These are phyloP conservation scores for Atrina japonica DNA, from an alignment of 2,888 invertebrate genomes.

Conservation along the genomic window DNA sequence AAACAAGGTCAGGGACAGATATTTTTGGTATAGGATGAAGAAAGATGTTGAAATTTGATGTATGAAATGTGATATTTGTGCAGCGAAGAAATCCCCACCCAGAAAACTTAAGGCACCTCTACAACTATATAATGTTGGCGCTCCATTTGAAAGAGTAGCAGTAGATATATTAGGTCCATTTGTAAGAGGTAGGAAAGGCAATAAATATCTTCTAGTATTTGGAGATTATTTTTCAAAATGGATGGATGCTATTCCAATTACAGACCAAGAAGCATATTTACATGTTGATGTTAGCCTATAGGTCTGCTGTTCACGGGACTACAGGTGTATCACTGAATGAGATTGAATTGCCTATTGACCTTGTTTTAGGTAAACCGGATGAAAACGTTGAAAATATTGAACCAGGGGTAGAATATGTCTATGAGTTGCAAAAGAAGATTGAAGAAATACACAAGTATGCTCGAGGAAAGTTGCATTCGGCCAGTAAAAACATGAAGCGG, in stretches of 20 bases:
- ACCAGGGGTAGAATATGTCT: constrained; percentile 5
- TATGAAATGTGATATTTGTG: constrained; percentile 23
- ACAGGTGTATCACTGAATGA: constrained; percentile 6
- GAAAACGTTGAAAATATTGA: not conserved
- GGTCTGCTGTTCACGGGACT: constrained; percentile 18
- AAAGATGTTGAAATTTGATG: constrained; percentile 16
- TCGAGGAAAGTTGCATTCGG: constrained; percentile 24
- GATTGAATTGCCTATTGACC: not conserved
- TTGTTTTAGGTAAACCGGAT: not conserved
- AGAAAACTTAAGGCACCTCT: constrained; percentile 21
- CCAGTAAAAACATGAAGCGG: constrained; percentile 26
- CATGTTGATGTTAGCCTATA: constrained; percentile 21
- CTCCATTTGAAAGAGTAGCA: constrained; percentile 16
- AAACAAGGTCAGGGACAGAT: constrained; percentile 12
- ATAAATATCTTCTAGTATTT: constrained; percentile 44
- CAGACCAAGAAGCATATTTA: constrained; percentile 47
- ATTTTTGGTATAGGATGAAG: constrained; percentile 24
- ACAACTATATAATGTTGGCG: constrained; percentile 30
- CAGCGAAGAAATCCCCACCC: constrained; percentile 17
- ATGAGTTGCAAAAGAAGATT: constrained; percentile 9
- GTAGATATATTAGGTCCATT: constrained; percentile 40
- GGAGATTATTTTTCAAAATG: constrained; percentile 52
- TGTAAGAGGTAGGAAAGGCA: constrained; percentile 31
- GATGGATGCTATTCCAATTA: constrained; percentile 39
- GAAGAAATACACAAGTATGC: constrained; percentile 34